Percentiles rank a stretch among this genome's conserved stretches.
Conservation (phyloP, 53 echinoderm and acorn worm genomes). For the Holothuria scabra region DNA sequence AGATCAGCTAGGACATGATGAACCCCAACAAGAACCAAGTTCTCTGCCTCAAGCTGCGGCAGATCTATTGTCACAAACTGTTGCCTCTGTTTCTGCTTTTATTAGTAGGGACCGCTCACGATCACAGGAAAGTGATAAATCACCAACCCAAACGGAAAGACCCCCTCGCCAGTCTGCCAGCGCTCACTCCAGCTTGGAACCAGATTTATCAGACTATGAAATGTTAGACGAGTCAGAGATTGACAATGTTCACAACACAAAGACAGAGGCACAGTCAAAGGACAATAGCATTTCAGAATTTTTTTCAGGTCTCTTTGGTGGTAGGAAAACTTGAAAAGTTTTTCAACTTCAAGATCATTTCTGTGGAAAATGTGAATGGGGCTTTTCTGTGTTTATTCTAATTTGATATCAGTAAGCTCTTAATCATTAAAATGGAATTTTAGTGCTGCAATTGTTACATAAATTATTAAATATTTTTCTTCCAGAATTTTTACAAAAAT, state of each 20-base stretch:
- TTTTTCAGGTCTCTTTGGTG: constrained; percentile 32
- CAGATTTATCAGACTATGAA: constrained; percentile 87
- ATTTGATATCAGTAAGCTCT: too few species aligned
- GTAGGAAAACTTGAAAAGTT: background rate
- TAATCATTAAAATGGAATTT: too few species aligned
- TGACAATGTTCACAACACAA: constrained; percentile 55
- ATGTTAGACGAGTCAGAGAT: constrained; percentile 83
- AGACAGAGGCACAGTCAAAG: constrained; percentile 43
- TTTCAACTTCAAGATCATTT: background rate
- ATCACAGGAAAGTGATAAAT: constrained; percentile 9
- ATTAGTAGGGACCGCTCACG: constrained; percentile 7
- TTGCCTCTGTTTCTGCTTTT: constrained; percentile 61
- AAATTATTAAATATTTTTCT: too few species aligned
- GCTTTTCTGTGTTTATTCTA: too few species aligned
- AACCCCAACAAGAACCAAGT: constrained; percentile 1
- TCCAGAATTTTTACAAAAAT: too few species aligned
- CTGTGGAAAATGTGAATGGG: too few species aligned
- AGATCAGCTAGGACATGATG: background rate
- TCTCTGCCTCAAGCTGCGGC: constrained; percentile 73
- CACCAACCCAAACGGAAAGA: too few species aligned
- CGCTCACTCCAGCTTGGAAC: constrained; percentile 61
- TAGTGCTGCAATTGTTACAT: too few species aligned
- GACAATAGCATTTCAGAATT: constrained; percentile 32
- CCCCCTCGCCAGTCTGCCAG: background rate
- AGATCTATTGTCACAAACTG: constrained; percentile 76